Percentiles rank a stretch among this genome's conserved stretches.
These are phyloP conservation scores for Heliconius charithonia DNA, from an alignment of 2,888 invertebrate species.

Conservation along the genomic window DNA sequence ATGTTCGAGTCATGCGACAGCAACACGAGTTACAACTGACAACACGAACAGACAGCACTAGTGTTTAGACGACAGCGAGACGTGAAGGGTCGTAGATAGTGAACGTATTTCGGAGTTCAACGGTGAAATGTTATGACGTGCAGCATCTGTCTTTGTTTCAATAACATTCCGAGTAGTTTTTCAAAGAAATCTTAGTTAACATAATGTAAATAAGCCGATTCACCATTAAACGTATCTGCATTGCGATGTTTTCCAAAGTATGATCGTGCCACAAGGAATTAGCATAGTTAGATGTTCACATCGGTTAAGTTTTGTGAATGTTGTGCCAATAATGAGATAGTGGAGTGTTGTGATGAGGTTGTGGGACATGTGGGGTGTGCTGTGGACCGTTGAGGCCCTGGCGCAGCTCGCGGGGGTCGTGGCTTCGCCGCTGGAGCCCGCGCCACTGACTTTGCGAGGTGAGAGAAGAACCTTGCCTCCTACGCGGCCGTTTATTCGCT, in stretches of 20 bases:
- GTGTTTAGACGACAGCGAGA: conserved; percentile 39
- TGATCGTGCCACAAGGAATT: conserved; percentile 81
- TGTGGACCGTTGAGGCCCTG: conserved; percentile 75
- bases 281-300: conserved; percentile 80
- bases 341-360: conserved; percentile 83
- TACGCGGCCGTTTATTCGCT: conserved; percentile 58
- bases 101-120: conserved; percentile 58
- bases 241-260: conserved; percentile 78
- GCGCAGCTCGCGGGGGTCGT: conserved; percentile 69
- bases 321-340: conserved; percentile 84
- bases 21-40: conserved; percentile 2
- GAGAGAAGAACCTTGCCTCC: conserved; percentile 73
- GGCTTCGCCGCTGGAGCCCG: conserved; percentile 76
- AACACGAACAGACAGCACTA: conserved; percentile 34
- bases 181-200: conserved; percentile 57
- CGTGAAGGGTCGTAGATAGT: conserved; percentile 45
- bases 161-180: conserved; percentile 67
- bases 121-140: conserved; percentile 82
- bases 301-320: conserved; percentile 81
- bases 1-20: not conserved
- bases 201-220: conserved; percentile 72
- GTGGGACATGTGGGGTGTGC: conserved; percentile 82
- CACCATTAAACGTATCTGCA: conserved; percentile 58
- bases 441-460: conserved; percentile 72
- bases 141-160: conserved; percentile 80